Evolutionary conservation across 2,113 vertebrate species (phyloP), one percentile per base, ranked within the genome.

Genomic region (Trematocara zebra): DNA sequence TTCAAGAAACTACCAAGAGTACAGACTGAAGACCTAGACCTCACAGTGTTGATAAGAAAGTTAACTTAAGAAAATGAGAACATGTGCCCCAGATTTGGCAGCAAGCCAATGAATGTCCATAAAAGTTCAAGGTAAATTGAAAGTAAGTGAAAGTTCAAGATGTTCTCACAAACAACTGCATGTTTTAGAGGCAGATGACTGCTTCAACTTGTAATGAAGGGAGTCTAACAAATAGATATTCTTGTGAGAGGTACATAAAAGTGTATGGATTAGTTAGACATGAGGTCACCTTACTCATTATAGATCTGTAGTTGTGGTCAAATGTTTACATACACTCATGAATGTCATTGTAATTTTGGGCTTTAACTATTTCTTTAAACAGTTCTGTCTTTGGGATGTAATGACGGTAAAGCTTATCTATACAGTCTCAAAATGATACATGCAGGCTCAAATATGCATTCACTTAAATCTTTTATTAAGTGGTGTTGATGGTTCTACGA

Each of bases 1-100:
- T 5, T 20, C 18, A 5, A 40, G 35, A 40, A 67, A 67, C n/a
- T 5, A 67, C 4, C 35, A 20, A 40, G 35, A 40, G 11, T 67
- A 14, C 35, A 67, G 61, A 40, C n/a, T 67, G 61, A 67, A 67
- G 35, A 14, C 7, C 11, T 42, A 20, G 35, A 69, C 35, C 35
- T 42, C 64, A 69, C 64, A 69, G 64, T 44, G 12, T 72, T 69
- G 64, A 69, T 69, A 69, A 69, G 64, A 26, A 69, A 69, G 37
- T 42, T 69, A 42, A 69, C 37, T n/a, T n/a, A n/a, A n/a, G n/a
- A 67, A 40, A 67, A 67, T 67, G 35, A 20, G 35, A 67, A 67
- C 11, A 40, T 3, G 3, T 67, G 18, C 35, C 33, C 18, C 6
- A 37, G 18, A 23, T 14, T 40, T 7, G 35, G 11, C 35, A 40